phyloP scores from a whole-genome alignment of 2,797 vertebrate genomes.

The Lateolabrax maculatus region DNA sequence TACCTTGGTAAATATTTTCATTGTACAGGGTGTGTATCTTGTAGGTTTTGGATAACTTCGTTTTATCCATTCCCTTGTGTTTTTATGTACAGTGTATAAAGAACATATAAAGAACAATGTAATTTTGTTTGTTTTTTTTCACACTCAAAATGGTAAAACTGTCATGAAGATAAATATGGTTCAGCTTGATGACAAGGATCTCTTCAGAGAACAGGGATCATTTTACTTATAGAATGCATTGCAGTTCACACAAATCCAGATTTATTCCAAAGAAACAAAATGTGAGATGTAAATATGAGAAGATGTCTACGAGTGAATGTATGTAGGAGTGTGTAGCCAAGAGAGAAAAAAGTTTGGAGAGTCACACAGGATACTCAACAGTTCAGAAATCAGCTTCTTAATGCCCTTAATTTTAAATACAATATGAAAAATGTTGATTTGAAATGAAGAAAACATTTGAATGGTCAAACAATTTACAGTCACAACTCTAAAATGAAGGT shows the following conservation, averaged over 20 bases:
- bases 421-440: background rate
- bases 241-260: constrained; percentile 16
- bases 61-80: constrained; percentile 79
- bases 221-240: background rate
- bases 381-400: background rate
- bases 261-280: constrained; percentile 27
- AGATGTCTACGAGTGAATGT: constrained; percentile 5
- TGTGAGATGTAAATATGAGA: constrained; percentile 4
- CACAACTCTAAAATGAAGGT: background rate
- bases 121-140: constrained; percentile 42
- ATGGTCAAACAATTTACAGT: background rate
- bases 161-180: background rate
- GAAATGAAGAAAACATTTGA: constrained; percentile 3
- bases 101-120: constrained; percentile 74
- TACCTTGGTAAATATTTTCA: constrained; percentile 85
- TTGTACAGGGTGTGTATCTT: constrained; percentile 90
- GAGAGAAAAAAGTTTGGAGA: constrained; percentile 1
- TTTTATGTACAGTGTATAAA: constrained; percentile 87
- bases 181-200: background rate
- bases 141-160: background rate
- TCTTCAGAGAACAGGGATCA: background rate
- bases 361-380: background rate
- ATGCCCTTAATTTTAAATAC: background rate
- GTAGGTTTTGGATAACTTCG: constrained; percentile 88
- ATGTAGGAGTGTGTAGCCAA: background rate